These are phyloP conservation scores for Calliscelio sp. DNA, from an alignment of 2,888 invertebrate genomes.

Conservation along the genomic window DNA sequence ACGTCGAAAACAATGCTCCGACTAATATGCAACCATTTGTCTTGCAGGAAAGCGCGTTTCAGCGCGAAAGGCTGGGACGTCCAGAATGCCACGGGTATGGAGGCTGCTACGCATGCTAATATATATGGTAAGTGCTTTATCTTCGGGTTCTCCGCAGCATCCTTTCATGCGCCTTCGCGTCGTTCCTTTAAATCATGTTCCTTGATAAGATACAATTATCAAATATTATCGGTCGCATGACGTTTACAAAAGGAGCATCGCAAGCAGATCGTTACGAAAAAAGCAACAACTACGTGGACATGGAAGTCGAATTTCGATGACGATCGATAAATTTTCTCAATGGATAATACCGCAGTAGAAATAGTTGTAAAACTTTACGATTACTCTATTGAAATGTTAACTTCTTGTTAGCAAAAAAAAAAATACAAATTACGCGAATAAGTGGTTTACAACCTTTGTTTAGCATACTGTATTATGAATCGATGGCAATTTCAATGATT, in stretches of 20 bases:
- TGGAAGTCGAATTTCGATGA: conserved; percentile 51
- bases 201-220: conserved; percentile 68
- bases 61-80: conserved; percentile 85
- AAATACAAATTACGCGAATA: too few species aligned
- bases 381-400: not conserved
- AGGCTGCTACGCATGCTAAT: conserved; percentile 85
- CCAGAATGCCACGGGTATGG: conserved; percentile 85
- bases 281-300: conserved; percentile 15
- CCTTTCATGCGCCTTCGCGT: conserved; percentile 49
- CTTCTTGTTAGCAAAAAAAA: not conserved
- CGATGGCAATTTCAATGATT: too few species aligned
- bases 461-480: too few species aligned
- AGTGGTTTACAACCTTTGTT: too few species aligned
- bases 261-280: conserved; percentile 20
- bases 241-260: conserved; percentile 45
- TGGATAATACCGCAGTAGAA: not conserved
- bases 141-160: conserved; percentile 47
- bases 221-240: conserved; percentile 66
- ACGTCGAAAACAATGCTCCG: conserved; percentile 53
- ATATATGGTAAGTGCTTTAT: conserved; percentile 83
- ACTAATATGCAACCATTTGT: conserved; percentile 65
- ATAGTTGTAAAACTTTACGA: conserved; percentile 11
- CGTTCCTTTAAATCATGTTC: conserved; percentile 65
- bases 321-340: conserved; percentile 40
- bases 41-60: conserved; percentile 82